Percentiles rank a stretch among this genome's conserved stretches.
Conservation (phyloP, 2,113 vertebrate species). For the Empidonax alnorum region DNA sequence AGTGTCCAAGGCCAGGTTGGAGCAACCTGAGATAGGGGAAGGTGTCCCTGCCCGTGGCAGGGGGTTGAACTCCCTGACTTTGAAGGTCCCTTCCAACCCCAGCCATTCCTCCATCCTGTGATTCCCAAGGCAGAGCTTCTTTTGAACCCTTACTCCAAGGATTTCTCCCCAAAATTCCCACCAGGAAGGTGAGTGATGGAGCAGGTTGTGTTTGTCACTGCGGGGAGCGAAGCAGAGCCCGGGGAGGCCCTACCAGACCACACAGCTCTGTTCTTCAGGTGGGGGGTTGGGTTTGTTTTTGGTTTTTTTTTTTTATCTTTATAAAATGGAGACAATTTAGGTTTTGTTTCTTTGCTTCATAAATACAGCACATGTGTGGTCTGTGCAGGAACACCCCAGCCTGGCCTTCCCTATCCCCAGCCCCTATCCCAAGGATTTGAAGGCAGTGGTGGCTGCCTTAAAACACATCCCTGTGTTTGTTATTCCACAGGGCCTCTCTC, state of each 20-base stretch:
- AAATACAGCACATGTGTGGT: constrained; percentile 47
- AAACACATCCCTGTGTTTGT: neutral
- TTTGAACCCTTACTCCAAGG: neutral
- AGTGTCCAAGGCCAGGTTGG: neutral
- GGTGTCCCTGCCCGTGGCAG: too few species aligned
- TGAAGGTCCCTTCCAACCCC: too few species aligned
- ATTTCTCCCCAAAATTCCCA: neutral
- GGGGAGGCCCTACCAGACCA: constrained; percentile 33
- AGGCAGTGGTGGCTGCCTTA: neutral
- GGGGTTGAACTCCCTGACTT: too few species aligned
- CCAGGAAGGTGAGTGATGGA: neutral
- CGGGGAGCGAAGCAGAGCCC: neutral
- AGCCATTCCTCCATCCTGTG: too few species aligned
- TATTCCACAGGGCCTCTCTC: neutral
- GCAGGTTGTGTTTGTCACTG: constrained; percentile 26
- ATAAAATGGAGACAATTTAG: neutral
- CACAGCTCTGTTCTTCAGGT: constrained; percentile 40
- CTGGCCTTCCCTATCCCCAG: neutral
- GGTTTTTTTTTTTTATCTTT: too few species aligned
- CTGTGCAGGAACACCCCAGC: neutral
- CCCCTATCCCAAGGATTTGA: neutral
- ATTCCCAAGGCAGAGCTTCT: neutral
- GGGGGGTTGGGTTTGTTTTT: too few species aligned
- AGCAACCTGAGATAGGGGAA: neutral
- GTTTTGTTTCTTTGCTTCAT: constrained; percentile 36